phyloP scores from a whole-genome alignment of 2,797 vertebrate genomes.

The Limnodromus scolopaceus region DNA sequence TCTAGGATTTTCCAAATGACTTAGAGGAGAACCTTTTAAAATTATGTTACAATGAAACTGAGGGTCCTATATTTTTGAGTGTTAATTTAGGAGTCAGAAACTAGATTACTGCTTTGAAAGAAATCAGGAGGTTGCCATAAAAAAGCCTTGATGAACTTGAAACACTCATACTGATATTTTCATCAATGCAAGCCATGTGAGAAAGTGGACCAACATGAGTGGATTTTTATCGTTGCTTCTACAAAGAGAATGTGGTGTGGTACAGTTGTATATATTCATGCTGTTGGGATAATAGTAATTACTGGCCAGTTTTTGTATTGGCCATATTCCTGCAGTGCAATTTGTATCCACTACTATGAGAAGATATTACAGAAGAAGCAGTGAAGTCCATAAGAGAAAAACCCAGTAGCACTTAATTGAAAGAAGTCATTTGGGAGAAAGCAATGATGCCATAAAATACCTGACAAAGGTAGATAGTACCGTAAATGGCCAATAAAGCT shows the following conservation, averaged over 20 bases:
- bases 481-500: slow-evolving; percentile 7
- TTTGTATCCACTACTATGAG: not conserved
- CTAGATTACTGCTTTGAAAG: not conserved
- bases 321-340: not conserved
- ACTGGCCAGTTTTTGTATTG: not conserved
- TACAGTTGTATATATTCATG: not conserved
- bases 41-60: not conserved
- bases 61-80: not conserved
- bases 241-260: not conserved
- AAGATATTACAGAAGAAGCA: not conserved
- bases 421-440: not conserved
- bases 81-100: slow-evolving; percentile 18
- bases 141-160: not conserved
- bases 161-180: not conserved
- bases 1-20: not conserved
- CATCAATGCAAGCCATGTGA: not conserved
- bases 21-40: not conserved
- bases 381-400: not conserved
- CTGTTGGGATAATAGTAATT: not conserved
- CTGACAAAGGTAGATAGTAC: not conserved
- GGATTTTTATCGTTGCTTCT: not conserved
- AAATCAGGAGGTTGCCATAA: not conserved
- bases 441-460: not conserved
- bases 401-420: not conserved
- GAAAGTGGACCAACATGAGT: not conserved